These are phyloP conservation scores for Ips typographus DNA, from an alignment of 1,140 invertebrate genomes.

Conservation along the genomic window DNA sequence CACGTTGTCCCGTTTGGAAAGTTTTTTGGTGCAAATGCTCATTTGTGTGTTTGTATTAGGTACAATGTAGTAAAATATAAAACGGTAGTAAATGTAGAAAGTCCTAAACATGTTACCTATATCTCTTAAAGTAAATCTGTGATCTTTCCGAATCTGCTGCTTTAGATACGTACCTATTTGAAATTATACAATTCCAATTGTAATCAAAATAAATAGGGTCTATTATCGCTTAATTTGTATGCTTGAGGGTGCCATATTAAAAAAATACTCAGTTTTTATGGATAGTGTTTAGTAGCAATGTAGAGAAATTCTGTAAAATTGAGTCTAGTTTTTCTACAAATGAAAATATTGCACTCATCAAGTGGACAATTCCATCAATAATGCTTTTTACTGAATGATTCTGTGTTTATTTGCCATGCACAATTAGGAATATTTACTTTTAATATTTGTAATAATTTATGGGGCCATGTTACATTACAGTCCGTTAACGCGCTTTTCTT, in stretches of 20 bases:
- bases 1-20: too few species aligned
- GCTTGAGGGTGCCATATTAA: not conserved
- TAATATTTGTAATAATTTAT: constrained; percentile 35
- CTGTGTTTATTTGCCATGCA: not conserved
- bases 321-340: not conserved
- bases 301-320: not conserved
- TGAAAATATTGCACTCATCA: constrained; percentile 12
- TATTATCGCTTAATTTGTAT: not conserved
- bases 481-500: not conserved
- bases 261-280: too few species aligned
- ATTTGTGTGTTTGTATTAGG: constrained; percentile 3
- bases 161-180: constrained; percentile 30
- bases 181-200: not conserved
- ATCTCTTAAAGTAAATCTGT: constrained; percentile 40
- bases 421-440: constrained; percentile 22
- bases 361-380: too few species aligned
- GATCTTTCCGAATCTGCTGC: constrained; percentile 46
- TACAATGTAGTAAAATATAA: not conserved
- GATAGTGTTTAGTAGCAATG: too few species aligned
- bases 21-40: too few species aligned
- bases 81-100: constrained; percentile 21
- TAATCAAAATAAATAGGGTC: not conserved
- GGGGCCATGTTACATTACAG: constrained; percentile 29
- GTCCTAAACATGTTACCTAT: constrained; percentile 15
- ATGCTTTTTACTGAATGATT: too few species aligned